phyloP scores from a whole-genome alignment of 2,113 vertebrate species.

The Sminthopsis crassicaudata region DNA sequence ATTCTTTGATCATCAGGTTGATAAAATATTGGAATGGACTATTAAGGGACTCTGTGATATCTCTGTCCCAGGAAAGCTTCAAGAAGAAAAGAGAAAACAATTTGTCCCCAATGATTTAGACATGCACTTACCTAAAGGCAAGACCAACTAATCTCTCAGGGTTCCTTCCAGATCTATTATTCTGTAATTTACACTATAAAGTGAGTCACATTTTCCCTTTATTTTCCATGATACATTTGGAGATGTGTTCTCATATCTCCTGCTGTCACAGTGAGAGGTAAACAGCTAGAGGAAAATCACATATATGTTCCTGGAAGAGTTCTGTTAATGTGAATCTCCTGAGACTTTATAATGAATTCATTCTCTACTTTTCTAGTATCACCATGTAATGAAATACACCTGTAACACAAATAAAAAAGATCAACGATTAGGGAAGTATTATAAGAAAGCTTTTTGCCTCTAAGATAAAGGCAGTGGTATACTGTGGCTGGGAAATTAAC shows the following conservation, averaged over 20 bases:
- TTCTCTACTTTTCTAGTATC: slow-evolving; percentile 38
- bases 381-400: slow-evolving; percentile 49
- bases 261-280: slow-evolving; percentile 28
- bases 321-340: slow-evolving; percentile 48
- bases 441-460: slow-evolving; percentile 20
- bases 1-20: background rate
- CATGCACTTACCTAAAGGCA: background rate
- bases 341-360: slow-evolving; percentile 54
- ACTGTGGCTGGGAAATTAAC: background rate
- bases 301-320: slow-evolving; percentile 14
- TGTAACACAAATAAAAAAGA: slow-evolving; percentile 45
- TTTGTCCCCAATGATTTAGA: background rate
- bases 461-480: slow-evolving; percentile 18
- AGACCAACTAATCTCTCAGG: background rate
- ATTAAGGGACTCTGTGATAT: background rate
- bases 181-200: slow-evolving; percentile 12
- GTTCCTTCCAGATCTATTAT: slow-evolving; percentile 31
- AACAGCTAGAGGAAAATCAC: slow-evolving; percentile 39
- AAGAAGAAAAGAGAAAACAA: background rate
- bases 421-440: slow-evolving; percentile 42
- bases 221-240: slow-evolving; percentile 30
- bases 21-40: background rate
- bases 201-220: slow-evolving; percentile 26
- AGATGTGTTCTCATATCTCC: background rate
- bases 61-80: background rate